Conservation (phyloP, 2,113 vertebrate species). For the Platichthys stellatus region DNA sequence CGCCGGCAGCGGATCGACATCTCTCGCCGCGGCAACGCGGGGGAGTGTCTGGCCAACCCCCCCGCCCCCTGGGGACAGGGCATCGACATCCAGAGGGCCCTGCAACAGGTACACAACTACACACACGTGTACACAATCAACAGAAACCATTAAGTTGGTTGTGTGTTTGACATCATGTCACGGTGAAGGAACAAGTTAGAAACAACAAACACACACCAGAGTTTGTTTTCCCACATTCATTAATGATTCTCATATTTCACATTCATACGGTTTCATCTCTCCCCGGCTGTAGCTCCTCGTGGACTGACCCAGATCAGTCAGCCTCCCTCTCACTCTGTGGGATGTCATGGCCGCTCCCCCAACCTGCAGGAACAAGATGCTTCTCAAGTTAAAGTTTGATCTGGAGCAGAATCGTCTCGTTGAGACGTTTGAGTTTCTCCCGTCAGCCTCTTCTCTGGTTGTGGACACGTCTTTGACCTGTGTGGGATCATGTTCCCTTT, state of each 20-base stretch:
- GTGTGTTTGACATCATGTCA: too few species aligned
- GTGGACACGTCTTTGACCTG: too few species aligned
- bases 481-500: too few species aligned
- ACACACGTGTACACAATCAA: neutral
- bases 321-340: neutral
- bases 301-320: neutral
- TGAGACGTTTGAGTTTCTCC: too few species aligned
- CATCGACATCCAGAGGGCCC: conserved; percentile 97
- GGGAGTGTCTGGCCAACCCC: conserved; percentile 96
- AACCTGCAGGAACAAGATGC: neutral
- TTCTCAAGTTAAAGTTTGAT: too few species aligned
- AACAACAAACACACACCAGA: too few species aligned
- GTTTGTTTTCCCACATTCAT: neutral
- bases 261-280: neutral
- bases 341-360: too few species aligned
- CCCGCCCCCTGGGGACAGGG: conserved; percentile 98
- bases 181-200: too few species aligned
- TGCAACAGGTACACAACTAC: conserved; percentile 88
- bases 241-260: neutral
- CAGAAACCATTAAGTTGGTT: neutral
- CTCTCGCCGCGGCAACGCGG: conserved; percentile 94
- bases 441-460: too few species aligned
- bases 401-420: too few species aligned
- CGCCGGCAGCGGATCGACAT: conserved; percentile 94
- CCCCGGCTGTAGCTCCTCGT: neutral